Base-by-base conservation (phyloP, 1,140 invertebrate species). In the Ips typographus region DNA sequence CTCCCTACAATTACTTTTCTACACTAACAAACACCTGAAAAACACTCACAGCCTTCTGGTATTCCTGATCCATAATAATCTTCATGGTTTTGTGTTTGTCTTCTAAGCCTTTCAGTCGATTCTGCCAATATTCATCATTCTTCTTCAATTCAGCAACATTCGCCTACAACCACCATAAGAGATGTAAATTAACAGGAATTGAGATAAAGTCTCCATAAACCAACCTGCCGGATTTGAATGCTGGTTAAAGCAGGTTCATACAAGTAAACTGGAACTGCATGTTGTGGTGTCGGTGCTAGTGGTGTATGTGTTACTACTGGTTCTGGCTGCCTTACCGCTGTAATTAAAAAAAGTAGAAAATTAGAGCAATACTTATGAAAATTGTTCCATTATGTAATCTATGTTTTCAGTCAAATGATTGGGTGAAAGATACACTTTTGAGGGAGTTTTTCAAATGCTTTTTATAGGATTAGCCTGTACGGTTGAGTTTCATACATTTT, bases 91-190 rank as follows among this genome's bases (percentile, higher is more conserved):
- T 78, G 69, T 86, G 83, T 56, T 78, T 78, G 36, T 80, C 77
- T 69, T 86, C 79, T 44, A 86, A 72, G 51, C 80, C 78, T n/a
- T 79, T 71, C n/a, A 86, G 72, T 37, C 85, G 80, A 37, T 78
- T 79, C 38, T 81, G 77, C 85, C 85, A 87, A 73, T 86, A 86
- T 4, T 80, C 72, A 72, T 86, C 82, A 69, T 80, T 80, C 49
- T 79, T 77, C 70, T 77, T 77, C 51, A 80, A 65, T 71, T 77
- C 74, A 40, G 74, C 74, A 68, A 75, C 59, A 68, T 77, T 75
- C 44, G 73, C 74, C 67, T 69, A 47, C 52, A 68, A 52, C 22
- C 22, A 22, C 22, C 22, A 22, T 22, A 22, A 22, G 22, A 22
- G 36, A 55, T 36, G 37, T 55, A 55, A 55, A 47, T 47, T 5